Conservation (phyloP, 2,888 invertebrate genomes). For the Mesoligia furuncula region DNA sequence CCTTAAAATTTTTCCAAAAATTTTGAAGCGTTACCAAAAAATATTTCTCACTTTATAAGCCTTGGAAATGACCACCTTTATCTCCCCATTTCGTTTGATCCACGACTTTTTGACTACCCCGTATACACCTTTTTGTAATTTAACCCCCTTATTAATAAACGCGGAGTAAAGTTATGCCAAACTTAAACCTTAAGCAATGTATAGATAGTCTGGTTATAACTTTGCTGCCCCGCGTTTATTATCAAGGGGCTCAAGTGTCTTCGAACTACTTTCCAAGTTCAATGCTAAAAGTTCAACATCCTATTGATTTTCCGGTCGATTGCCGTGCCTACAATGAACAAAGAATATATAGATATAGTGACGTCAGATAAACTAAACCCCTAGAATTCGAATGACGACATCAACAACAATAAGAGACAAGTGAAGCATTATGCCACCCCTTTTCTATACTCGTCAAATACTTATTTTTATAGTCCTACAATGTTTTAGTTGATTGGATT, state of each 20-base stretch:
- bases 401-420: not conserved
- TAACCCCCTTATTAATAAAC: not conserved
- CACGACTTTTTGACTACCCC: no score
- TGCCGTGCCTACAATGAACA: not conserved
- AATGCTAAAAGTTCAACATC: conserved; percentile 10
- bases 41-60: no score
- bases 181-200: not conserved
- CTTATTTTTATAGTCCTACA: not conserved
- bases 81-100: no score
- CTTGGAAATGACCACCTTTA: no score
- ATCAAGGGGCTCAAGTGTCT: not conserved
- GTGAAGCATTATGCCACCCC: not conserved
- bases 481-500: not conserved
- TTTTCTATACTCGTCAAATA: not conserved
- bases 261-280: not conserved
- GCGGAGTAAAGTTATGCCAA: not conserved
- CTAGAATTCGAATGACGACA: conserved; percentile 8
- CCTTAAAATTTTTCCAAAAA: no score
- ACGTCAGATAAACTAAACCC: conserved; percentile 1
- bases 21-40: no score
- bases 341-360: not conserved
- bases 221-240: not conserved
- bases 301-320: conserved; percentile 11
- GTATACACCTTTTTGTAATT: not conserved
- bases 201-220: not conserved